Evolutionary conservation across 2,888 invertebrate genomes (phyloP).

Genomic region (Rhamphomyia laevipes): DNA sequence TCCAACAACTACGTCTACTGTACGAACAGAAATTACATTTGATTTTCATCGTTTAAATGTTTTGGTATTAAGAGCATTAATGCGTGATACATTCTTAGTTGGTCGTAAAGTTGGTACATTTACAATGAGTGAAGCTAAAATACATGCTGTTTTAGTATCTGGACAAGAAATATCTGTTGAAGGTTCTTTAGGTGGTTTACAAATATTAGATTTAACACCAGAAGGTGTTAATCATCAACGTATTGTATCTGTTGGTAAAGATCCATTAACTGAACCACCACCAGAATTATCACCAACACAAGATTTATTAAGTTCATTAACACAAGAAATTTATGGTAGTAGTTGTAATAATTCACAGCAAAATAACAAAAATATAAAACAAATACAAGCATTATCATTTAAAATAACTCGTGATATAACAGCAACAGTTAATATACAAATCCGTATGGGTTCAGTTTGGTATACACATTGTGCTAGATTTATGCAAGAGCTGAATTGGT

Average conservation of each 20-base stretch:
- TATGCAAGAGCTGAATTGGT: constrained; percentile 73
- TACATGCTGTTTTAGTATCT: constrained; percentile 68
- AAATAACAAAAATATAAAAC: constrained; percentile 21
- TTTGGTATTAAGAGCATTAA: constrained; percentile 66
- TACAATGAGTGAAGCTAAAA: constrained; percentile 80
- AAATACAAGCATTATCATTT: constrained; percentile 37
- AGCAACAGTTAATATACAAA: constrained; percentile 27
- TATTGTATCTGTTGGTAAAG: constrained; percentile 73
- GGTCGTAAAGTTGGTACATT: constrained; percentile 90
- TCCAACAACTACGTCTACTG: constrained; percentile 19
- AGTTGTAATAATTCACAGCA: constrained; percentile 29
- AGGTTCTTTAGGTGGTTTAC: constrained; percentile 86
- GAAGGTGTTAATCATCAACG: constrained; percentile 74
- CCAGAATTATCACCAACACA: constrained; percentile 22
- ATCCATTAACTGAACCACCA: constrained; percentile 48
- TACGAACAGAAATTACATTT: constrained; percentile 73
- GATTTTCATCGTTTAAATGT: constrained; percentile 89
- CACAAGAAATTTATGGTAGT: constrained; percentile 37
- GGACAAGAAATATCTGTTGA: constrained; percentile 48
- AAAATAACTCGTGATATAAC: constrained; percentile 30
- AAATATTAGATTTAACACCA: constrained; percentile 77
- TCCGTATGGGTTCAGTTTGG: constrained; percentile 78
- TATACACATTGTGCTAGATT: constrained; percentile 87
- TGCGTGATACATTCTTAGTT: constrained; percentile 55
- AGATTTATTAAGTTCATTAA: constrained; percentile 27